phyloP scores from a whole-genome alignment of 2,113 vertebrate genomes.

The Salvator merianae region DNA sequence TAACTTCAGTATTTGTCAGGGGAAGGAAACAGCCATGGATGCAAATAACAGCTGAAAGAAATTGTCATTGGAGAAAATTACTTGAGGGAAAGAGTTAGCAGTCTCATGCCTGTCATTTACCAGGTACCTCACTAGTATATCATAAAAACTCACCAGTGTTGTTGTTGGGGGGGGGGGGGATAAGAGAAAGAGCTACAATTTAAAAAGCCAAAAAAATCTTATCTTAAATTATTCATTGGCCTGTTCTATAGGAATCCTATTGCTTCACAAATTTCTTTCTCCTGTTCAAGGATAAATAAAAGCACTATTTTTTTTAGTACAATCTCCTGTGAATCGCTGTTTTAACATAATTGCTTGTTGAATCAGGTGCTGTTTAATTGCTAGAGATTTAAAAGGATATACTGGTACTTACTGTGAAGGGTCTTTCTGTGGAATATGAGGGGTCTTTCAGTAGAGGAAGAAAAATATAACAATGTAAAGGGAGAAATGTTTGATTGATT shows the following conservation, averaged over 20 bases:
- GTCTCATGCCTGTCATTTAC: neutral
- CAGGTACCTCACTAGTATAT: neutral
- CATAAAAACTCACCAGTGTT: neutral
- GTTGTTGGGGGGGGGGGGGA: too few relatives aligned
- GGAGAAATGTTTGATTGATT: neutral
- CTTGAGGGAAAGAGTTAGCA: neutral
- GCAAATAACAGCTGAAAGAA: neutral
- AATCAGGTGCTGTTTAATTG: constrained; percentile 20
- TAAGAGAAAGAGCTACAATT: neutral
- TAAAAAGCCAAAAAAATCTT: neutral
- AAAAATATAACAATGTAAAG: too few relatives aligned
- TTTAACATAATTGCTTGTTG: neutral
- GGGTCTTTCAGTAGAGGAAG: too few relatives aligned
- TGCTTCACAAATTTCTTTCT: neutral
- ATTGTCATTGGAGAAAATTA: neutral
- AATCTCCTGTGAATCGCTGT: neutral
- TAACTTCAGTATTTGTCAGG: neutral
- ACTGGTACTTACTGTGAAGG: too few relatives aligned
- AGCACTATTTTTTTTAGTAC: neutral
- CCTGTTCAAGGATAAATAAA: neutral
- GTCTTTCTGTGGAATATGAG: too few relatives aligned
- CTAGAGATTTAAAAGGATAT: constrained; percentile 33
- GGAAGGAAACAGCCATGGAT: neutral
- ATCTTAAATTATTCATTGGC: constrained; percentile 25
- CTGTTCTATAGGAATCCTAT: neutral